A percentile compares a stretch with the other conserved stretches of the same genome.
phyloP scores from a whole-genome alignment of 1,140 invertebrate genomes.

The Oppia nitens region DNA sequence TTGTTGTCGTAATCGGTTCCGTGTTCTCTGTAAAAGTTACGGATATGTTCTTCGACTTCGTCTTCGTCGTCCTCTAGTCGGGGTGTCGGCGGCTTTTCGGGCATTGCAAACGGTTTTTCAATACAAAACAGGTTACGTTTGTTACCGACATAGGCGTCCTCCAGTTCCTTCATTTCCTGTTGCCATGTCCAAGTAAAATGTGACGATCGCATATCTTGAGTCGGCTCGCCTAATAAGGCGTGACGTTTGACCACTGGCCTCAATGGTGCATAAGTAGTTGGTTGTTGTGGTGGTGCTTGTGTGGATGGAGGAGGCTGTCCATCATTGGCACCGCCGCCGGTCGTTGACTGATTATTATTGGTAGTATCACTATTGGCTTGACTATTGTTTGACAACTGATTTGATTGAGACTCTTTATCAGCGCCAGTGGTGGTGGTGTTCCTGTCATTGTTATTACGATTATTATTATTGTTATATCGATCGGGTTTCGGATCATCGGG shows the following conservation, averaged over 20 bases:
- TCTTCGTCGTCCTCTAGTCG: conserved; percentile 12
- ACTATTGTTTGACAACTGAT: no score
- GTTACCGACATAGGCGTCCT: conserved; percentile 12
- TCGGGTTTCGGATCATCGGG: conserved; percentile 11
- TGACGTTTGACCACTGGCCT: neutral
- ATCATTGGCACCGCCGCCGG: no score
- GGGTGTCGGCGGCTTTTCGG: conserved; percentile 13
- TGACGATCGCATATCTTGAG: conserved; percentile 13
- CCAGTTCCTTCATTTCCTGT: conserved; percentile 18
- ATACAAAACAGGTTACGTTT: conserved; percentile 17
- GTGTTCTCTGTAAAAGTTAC: conserved; percentile 2
- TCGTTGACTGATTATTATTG: neutral
- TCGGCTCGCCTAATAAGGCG: conserved; percentile 12
- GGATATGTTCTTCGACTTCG: conserved; percentile 6
- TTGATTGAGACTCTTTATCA: no score
- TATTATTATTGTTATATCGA: neutral
- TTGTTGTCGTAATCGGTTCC: neutral
- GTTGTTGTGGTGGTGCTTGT: no score
- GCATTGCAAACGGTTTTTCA: conserved; percentile 10
- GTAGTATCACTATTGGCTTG: neutral
- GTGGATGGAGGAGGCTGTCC: no score
- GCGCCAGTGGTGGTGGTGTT: neutral
- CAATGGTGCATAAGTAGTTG: neutral
- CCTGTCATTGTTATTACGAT: neutral
- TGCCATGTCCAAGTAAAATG: conserved; percentile 16